Conservation (phyloP, 1,140 invertebrate species). For the Cepaea nemoralis region DNA sequence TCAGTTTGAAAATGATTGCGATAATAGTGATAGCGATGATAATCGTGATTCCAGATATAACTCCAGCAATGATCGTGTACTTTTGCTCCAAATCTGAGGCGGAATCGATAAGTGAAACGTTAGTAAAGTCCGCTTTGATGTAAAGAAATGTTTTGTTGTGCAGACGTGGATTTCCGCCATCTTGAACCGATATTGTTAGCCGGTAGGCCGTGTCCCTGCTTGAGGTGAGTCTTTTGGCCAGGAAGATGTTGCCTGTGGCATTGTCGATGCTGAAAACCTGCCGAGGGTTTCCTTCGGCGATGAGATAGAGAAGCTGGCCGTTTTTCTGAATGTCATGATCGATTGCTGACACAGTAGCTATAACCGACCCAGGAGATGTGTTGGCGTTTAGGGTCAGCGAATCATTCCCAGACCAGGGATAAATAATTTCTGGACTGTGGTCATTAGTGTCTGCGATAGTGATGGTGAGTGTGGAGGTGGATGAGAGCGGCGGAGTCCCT, state of each 20-base stretch:
- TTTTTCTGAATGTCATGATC: slow-evolving; percentile 33
- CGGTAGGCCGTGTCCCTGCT: not conserved
- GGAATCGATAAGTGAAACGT: slow-evolving; percentile 22
- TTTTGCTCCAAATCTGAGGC: slow-evolving; percentile 1
- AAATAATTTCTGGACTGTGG: slow-evolving; percentile 80
- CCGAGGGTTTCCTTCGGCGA: slow-evolving; percentile 25
- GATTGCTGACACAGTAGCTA: slow-evolving; percentile 7
- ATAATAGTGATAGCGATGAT: slow-evolving; percentile 42
- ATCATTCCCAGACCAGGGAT: slow-evolving; percentile 49
- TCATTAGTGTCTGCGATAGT: slow-evolving; percentile 89
- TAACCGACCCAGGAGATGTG: slow-evolving; percentile 17
- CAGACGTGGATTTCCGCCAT: slow-evolving; percentile 29
- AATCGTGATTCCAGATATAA: slow-evolving; percentile 44
- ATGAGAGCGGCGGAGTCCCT: slow-evolving; percentile 75
- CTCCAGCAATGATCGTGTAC: slow-evolving; percentile 43
- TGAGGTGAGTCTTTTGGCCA: slow-evolving; percentile 11
- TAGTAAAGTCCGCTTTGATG: slow-evolving; percentile 30
- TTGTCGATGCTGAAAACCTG: slow-evolving; percentile 43
- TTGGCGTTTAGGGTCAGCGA: slow-evolving; percentile 41
- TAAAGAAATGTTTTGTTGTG: slow-evolving; percentile 21
- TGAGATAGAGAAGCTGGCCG: slow-evolving; percentile 33
- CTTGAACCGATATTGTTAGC: slow-evolving; percentile 36
- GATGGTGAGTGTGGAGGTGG: slow-evolving; percentile 81
- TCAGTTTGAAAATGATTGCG: slow-evolving; percentile 41
- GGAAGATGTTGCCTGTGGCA: slow-evolving; percentile 40